These are phyloP conservation scores for Pinna nobilis DNA, from an alignment of 1,140 invertebrate species.

Conservation along the genomic window DNA sequence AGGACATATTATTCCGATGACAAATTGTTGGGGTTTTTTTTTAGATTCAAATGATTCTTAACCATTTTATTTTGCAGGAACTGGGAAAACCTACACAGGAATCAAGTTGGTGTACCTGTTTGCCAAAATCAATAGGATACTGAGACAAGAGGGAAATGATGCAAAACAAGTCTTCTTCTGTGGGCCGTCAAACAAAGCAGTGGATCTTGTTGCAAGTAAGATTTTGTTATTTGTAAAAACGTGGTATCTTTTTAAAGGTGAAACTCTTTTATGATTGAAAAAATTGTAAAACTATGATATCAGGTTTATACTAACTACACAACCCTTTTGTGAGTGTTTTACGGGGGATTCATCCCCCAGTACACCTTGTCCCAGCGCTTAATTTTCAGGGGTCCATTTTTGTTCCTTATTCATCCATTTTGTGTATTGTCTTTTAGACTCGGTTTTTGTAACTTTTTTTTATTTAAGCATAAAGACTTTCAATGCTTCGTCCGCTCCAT, in stretches of 20 bases:
- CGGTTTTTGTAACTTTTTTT: too few species aligned
- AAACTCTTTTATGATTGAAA: neutral
- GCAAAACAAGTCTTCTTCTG: slow-evolving; percentile 52
- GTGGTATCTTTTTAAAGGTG: too few species aligned
- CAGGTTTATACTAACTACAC: too few species aligned
- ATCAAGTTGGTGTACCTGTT: slow-evolving; percentile 59
- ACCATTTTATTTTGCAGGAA: slow-evolving; percentile 36
- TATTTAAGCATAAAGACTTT: too few species aligned
- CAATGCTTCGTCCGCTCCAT: too few species aligned
- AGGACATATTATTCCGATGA: neutral
- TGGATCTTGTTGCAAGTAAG: slow-evolving; percentile 69
- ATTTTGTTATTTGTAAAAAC: too few species aligned
- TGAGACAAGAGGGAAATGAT: slow-evolving; percentile 23
- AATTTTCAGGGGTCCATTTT: too few species aligned
- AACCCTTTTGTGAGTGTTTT: too few species aligned
- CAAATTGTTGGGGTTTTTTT: neutral
- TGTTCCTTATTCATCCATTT: too few species aligned
- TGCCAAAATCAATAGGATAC: slow-evolving; percentile 48
- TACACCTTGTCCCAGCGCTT: too few species aligned
- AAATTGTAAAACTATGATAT: neutral
- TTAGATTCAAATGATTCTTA: neutral
- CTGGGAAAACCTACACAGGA: slow-evolving; percentile 63
- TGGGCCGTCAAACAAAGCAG: slow-evolving; percentile 58
- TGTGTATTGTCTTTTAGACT: too few species aligned
- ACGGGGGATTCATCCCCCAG: too few species aligned